Evolutionary conservation across 2,113 vertebrate species (phyloP), one percentile per base, ranked within the genome.

Genomic region (Myotis davidii): DNA sequence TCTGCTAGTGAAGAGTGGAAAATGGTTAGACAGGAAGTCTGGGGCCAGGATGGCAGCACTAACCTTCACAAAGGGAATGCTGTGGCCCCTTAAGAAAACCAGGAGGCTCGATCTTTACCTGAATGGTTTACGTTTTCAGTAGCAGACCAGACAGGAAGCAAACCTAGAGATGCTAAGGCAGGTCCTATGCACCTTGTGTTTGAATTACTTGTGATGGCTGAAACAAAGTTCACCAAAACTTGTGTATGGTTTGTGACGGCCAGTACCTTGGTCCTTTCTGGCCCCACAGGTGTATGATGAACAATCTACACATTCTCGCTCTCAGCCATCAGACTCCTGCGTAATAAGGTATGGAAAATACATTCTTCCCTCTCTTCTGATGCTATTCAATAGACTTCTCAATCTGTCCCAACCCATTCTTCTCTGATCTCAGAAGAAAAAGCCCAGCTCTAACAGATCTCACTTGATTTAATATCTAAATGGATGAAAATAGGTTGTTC

Each of bases 141-240:
- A 69, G 85, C 50, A 32, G 42, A 74, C 39, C 14, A 92, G 74
- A 84, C 9, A 45, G 70, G 81, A 96, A 65, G 50, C 61, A 74
- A 50, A 77, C 0, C 0, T 9, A 39, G 20, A 56, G n/a, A 59
- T 85, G 29, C 93, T 61, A 56, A 86, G 74, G 50, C 32, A 42
- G 34, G 39, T 5, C 88, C 85, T 45, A 34, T 2, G 59, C 20
- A 65, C 14, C 10, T 6, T 50, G 4, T 5, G 9, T 20, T 32
- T 77, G 45, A 65, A 59, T 73, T 82, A 74, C 65, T 79, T 69
- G 34, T 65, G 59, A 78, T 10, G 32, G 56, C 34, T 69, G n/a
- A 86, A 82, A 73, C 21, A 42, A 84, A 94, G 73, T 64, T 94
- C 81, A 85, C 65, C 86, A 56, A 84, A 18, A 39, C 54, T 29